Conservation (phyloP, 2,888 invertebrate species). For the Epinotia brunnichana region DNA sequence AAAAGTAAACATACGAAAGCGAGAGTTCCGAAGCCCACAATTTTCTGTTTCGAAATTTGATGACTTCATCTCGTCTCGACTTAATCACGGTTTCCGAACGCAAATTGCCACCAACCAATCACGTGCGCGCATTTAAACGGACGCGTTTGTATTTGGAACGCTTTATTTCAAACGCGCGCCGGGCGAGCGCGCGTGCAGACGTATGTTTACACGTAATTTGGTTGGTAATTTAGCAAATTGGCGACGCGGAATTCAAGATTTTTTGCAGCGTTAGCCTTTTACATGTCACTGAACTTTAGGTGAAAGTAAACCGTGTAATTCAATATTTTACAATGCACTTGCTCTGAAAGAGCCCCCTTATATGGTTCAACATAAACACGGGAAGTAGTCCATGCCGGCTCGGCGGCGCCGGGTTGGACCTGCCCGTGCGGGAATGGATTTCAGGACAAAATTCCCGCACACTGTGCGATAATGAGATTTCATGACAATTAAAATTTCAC, state of each 20-base stretch:
- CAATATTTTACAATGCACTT: too few relatives aligned
- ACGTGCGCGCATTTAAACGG: constrained; percentile 58
- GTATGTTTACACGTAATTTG: constrained; percentile 71
- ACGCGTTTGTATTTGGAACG: constrained; percentile 68
- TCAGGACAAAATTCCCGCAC: too few relatives aligned
- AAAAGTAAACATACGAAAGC: constrained; percentile 73
- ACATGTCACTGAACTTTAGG: constrained; percentile 66
- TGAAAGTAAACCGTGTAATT: constrained; percentile 64
- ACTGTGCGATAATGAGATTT: too few relatives aligned
- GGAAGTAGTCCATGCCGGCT: too few relatives aligned
- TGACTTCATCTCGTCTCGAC: constrained; percentile 75
- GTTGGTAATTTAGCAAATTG: constrained; percentile 63
- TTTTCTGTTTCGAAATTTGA: constrained; percentile 73
- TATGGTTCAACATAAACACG: too few relatives aligned
- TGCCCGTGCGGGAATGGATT: too few relatives aligned
- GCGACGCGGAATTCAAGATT: constrained; percentile 49
- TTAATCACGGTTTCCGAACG: constrained; percentile 68
- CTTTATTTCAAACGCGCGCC: constrained; percentile 59
- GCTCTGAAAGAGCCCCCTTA: too few relatives aligned
- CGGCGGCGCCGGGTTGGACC: too few relatives aligned
- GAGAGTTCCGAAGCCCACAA: constrained; percentile 66
- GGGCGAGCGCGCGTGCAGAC: constrained; percentile 61
- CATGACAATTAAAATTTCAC: too few relatives aligned
- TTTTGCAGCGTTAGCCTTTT: constrained; percentile 55
- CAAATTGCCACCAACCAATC: constrained; percentile 69